phyloP scores from a whole-genome alignment of 2,797 vertebrate genomes.

The Argya squamiceps region DNA sequence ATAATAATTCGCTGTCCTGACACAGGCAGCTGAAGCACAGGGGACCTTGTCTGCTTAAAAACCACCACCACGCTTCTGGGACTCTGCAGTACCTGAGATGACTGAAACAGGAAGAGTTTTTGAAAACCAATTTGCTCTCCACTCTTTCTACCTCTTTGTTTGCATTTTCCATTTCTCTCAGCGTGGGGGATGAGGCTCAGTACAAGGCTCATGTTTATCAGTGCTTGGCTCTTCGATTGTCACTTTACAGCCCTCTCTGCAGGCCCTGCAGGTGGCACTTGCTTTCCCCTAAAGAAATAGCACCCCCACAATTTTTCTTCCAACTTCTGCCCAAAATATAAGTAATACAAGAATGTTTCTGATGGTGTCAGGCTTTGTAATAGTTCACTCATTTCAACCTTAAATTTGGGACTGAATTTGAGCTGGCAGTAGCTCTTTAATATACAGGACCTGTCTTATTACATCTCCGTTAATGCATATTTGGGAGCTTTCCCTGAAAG shows the following conservation, averaged over 20 bases:
- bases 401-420: constrained; percentile 56
- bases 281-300: constrained; percentile 15
- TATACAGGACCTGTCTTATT: constrained; percentile 65
- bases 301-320: constrained; percentile 31
- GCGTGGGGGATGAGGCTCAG: background rate
- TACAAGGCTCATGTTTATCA: background rate
- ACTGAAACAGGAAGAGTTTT: constrained; percentile 17
- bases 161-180: constrained; percentile 44
- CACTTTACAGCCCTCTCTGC: background rate
- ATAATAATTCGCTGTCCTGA: constrained; percentile 17
- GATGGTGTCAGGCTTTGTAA: constrained; percentile 53
- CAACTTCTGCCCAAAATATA: constrained; percentile 30
- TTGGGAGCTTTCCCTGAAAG: constrained; percentile 64
- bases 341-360: constrained; percentile 38
- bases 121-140: constrained; percentile 18
- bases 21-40: background rate
- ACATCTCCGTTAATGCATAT: constrained; percentile 48
- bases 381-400: constrained; percentile 52
- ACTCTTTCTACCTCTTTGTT: constrained; percentile 18
- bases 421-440: constrained; percentile 61
- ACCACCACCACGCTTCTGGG: background rate
- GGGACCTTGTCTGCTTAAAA: constrained; percentile 19
- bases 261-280: background rate
- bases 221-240: background rate
- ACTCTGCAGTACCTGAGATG: background rate